Evolutionary conservation across 37 sponge, comb jelly and placozoan genomes (phyloP), one percentile per base, ranked within the genome.

Genomic region (Chondrosia reniformis): DNA sequence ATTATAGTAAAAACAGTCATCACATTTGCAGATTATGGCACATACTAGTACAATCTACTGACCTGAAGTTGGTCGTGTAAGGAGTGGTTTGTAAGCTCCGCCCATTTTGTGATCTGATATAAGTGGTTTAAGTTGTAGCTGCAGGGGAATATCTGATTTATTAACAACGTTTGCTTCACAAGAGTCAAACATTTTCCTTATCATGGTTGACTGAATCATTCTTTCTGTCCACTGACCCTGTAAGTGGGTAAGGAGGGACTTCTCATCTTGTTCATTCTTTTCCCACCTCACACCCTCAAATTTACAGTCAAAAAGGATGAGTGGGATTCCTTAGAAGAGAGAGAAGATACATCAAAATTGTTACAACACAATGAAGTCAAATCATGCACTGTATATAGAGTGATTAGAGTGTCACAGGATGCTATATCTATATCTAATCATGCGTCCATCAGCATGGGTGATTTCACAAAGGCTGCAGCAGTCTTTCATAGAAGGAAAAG

Each of bases 271-370:
- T 28, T 76, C 81, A 44, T 75, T 65, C 37, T 59, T 41, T 65
- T 74, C 37, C 97, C 97, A 97, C 3, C 79, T 44, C 31, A 97
- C 45, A 46, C 83, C 95, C 55, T 97, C 92, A 74, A 81, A 97
- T 31, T 46, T 87, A 37, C 37, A 69, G 36, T 37, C 72, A 40
- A 69, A 69, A 1, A 69, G 72, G 42, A 69, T 40, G 8, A 69
- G 42, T 43, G 72, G 72, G 10, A 38, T 36, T 69, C 42, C 72
- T 69, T 21, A 2, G 22, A 13, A 3, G 12, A 69, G 33, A 36
- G 34, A n/a, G n/a, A n/a, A n/a, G n/a, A n/a, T n/a, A n/a, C n/a
- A n/a, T n/a, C n/a, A n/a, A n/a, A n/a, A n/a, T n/a, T n/a, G n/a
- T n/a, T n/a, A n/a, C n/a, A n/a, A n/a, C n/a, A n/a, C n/a, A n/a